Evolutionary conservation across 2,113 vertebrate species (phyloP), one percentile per base, ranked within the genome.

Genomic region (Microcebus tavaratra): DNA sequence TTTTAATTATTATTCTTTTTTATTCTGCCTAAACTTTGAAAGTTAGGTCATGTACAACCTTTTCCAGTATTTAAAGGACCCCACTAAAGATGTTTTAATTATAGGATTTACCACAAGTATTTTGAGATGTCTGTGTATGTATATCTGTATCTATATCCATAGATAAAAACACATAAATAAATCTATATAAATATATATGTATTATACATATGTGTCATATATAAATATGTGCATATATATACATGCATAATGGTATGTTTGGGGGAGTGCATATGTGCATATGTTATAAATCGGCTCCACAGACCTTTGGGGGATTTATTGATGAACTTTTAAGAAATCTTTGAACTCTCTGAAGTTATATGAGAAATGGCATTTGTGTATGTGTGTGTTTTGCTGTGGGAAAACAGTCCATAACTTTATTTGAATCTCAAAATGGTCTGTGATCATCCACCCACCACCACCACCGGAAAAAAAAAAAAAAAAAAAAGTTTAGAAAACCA

Each of bases 341-440:
- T 53, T 59, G 55, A 76, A 88, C 25, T 83, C 17, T 23, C 27
- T n/a, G 29, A 91, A 88, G 53, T 0, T 63, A 27, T 57, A 59
- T 8, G 55, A 39, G 31, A 80, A 91, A 85, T 7, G 79, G 5
- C 39, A 59, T 59, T 61, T 92, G 39, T 63, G 17, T 73, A 17
- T 20, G 7, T 21, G 12, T 57, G 25, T 67, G 23, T 90, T 95
- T 65, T 97, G 6, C 70, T 89, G 6, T 87, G 34, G 45, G 48
- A 88, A 94, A 94, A 79, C 76, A 53, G 82, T 89, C 21, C 31
- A 53, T 72, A n/a, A 53, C 12, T 81, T 83, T 9, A 42, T 50
- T 88, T 84, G n/a, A 91, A 72, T 97, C 29, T 92, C 70, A 92
- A 12, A 80, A 85, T 90, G 42, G 20, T 92, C 87, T 96, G 3